Evolutionary conservation across 2,888 invertebrate species (phyloP).

Genomic region (Aporophyla lueneburgensis): DNA sequence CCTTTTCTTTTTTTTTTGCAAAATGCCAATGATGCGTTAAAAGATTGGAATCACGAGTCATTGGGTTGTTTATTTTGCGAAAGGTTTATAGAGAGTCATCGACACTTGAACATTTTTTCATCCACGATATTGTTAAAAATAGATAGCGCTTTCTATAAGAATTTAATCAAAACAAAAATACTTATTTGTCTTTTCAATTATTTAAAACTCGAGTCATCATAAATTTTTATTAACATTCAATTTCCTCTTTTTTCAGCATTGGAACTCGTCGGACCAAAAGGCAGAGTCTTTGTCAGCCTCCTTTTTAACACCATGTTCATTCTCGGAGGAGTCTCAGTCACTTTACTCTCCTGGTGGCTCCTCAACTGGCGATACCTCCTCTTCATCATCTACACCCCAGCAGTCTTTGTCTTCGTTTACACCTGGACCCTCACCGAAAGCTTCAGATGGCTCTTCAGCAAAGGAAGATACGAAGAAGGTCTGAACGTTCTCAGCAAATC

Average conservation of each 20-base stretch:
- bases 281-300: conserved; percentile 86
- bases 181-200: background rate
- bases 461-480: conserved; percentile 92
- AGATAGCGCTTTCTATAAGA: background rate
- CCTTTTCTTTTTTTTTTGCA: conserved; percentile 20
- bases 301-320: conserved; percentile 89
- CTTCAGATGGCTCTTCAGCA: conserved; percentile 90
- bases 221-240: background rate
- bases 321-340: conserved; percentile 86
- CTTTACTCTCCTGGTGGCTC: conserved; percentile 85
- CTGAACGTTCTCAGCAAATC: conserved; percentile 91
- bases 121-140: background rate
- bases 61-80: conserved; percentile 13
- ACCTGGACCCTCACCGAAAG: conserved; percentile 86
- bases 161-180: background rate
- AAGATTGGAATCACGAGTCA: conserved; percentile 14
- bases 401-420: conserved; percentile 83
- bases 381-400: conserved; percentile 86
- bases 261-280: conserved; percentile 87
- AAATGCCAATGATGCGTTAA: conserved; percentile 29
- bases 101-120: conserved; percentile 1
- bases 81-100: conserved; percentile 10
- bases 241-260: conserved; percentile 77
- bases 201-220: background rate
- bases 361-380: conserved; percentile 87